A percentile compares a stretch with the other conserved stretches of the same genome.
phyloP scores from a whole-genome alignment of 2,797 vertebrate genomes.

The Chloroceryle inda region DNA sequence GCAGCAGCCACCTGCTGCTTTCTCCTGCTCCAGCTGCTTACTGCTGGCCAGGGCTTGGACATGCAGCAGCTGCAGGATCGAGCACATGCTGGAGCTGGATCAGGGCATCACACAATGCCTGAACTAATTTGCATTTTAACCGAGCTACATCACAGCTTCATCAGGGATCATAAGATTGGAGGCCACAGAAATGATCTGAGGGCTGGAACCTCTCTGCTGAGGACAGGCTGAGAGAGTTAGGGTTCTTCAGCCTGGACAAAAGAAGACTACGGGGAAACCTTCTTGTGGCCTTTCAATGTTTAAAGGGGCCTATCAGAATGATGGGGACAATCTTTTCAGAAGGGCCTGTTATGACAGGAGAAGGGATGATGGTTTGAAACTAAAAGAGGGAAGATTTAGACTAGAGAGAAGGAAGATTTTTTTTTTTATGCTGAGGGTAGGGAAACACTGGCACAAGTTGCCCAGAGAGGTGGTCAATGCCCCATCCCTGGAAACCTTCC shows the following conservation, averaged over 20 bases:
- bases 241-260: neutral
- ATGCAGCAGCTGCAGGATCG: neutral
- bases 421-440: neutral
- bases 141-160: neutral
- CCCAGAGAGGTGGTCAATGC: neutral
- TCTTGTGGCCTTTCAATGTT: neutral
- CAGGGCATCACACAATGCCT: accelerated
- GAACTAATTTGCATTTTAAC: neutral
- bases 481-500: neutral
- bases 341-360: neutral
- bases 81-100: neutral
- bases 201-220: neutral
- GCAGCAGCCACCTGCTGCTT: neutral
- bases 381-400: neutral
- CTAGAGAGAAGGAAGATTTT: neutral
- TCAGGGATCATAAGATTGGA: neutral
- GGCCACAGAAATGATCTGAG: neutral
- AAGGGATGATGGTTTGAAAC: neutral
- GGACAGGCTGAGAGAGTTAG: neutral
- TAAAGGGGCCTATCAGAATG: neutral
- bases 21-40: neutral
- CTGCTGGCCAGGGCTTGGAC: accelerated
- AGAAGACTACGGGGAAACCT: neutral
- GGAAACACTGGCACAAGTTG: neutral
- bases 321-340: neutral